A percentile compares a stretch with the other conserved stretches of the same genome.
Conservation (phyloP, 1,140 invertebrate genomes). For the Brachionus manjavacas region DNA sequence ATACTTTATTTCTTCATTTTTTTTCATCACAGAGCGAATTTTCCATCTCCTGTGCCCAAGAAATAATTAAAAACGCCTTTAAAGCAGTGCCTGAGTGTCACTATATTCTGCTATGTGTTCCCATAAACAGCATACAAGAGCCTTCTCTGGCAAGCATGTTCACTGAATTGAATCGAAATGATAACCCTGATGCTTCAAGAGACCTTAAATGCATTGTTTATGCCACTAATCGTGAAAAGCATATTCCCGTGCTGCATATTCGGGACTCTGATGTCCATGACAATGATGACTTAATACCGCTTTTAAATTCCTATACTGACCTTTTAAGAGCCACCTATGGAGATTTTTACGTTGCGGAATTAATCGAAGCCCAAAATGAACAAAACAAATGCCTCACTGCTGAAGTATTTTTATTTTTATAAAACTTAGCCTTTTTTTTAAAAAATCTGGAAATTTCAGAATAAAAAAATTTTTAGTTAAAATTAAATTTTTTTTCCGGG, state of each 20-base stretch:
- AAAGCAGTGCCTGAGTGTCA: conserved; percentile 57
- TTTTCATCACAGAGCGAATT: conserved; percentile 56
- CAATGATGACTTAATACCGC: conserved; percentile 67
- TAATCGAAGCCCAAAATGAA: conserved; percentile 62
- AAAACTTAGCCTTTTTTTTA: too few relatives aligned
- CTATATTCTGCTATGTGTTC: conserved; percentile 52
- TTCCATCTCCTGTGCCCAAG: conserved; percentile 53
- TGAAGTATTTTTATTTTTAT: conserved; percentile 49
- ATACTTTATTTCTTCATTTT: conserved; percentile 55
- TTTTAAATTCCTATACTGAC: conserved; percentile 62
- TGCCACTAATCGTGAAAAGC: conserved; percentile 51
- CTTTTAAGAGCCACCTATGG: conserved; percentile 64
- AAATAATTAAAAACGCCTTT: conserved; percentile 55
- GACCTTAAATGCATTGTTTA: conserved; percentile 48
- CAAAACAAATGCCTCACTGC: conserved; percentile 57
- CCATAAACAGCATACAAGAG: conserved; percentile 42
- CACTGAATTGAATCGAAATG: conserved; percentile 46
- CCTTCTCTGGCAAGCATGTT: conserved; percentile 1
- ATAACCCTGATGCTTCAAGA: conserved; percentile 44
- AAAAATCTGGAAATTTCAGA: neutral
- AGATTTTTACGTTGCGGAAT: conserved; percentile 68
- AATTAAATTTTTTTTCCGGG: too few relatives aligned
- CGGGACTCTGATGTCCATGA: conserved; percentile 63
- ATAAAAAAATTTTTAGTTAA: neutral
- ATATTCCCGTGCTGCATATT: conserved; percentile 55